Evolutionary conservation across 2,797 vertebrate genomes (phyloP).

Genomic region (Bryconaethiops microstoma): DNA sequence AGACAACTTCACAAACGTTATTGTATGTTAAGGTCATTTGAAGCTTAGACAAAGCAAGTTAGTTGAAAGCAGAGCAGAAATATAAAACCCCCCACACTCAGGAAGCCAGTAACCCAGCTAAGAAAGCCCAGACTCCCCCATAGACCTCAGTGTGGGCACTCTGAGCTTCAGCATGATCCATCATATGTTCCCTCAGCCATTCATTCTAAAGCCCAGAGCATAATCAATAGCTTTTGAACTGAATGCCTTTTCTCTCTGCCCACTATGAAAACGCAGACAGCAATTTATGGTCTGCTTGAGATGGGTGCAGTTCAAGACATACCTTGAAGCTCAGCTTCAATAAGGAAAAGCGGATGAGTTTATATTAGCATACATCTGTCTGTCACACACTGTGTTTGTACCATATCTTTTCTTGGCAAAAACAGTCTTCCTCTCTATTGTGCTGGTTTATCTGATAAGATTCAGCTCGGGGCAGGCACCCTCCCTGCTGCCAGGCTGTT

Average conservation of each 20-base stretch:
- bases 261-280: background rate
- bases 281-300: background rate
- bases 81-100: background rate
- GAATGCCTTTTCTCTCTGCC: background rate
- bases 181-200: background rate
- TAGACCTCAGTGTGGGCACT: background rate
- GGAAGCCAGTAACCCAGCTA: background rate
- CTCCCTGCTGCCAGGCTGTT: background rate
- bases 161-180: background rate
- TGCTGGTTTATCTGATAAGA: conserved; percentile 9
- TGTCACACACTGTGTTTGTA: background rate
- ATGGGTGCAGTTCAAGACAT: background rate
- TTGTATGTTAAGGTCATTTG: conserved; percentile 5
- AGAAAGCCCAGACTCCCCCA: background rate
- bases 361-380: too few relatives aligned
- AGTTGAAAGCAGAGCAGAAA: background rate
- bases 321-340: background rate
- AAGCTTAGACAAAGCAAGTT: background rate
- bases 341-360: background rate
- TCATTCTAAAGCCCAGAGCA: background rate
- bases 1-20: background rate
- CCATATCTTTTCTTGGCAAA: background rate
- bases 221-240: background rate
- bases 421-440: background rate
- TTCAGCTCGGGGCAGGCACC: background rate